Percentiles rank a stretch among this genome's conserved stretches.
These are phyloP conservation scores for Nerophis ophidion DNA, from an alignment of 2,113 vertebrate species.

Conservation along the genomic window DNA sequence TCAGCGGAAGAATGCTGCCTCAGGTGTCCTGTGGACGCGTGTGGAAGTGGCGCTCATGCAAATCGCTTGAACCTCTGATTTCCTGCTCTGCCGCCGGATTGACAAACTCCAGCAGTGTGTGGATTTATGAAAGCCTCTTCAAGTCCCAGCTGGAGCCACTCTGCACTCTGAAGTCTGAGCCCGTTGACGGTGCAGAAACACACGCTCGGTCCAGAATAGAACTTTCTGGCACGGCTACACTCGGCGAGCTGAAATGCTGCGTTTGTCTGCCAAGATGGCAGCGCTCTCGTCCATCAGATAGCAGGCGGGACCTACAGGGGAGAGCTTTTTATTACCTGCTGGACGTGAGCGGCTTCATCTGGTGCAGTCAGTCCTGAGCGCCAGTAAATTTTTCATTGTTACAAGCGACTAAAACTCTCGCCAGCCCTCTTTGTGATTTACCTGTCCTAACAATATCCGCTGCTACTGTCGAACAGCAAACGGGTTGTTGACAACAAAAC, in stretches of 20 bases:
- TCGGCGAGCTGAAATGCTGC: conserved; percentile 34
- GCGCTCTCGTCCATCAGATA: conserved; percentile 31
- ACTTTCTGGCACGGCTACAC: conserved; percentile 22
- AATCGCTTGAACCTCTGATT: conserved; percentile 11
- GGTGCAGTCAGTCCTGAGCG: not conserved
- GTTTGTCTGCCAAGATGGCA: conserved; percentile 48
- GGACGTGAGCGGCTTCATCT: conserved; percentile 17
- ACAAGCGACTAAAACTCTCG: conserved; percentile 3
- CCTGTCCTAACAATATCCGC: not conserved
- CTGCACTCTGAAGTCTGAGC: conserved; percentile 17
- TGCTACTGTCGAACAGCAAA: conserved; percentile 23
- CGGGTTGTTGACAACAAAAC: not conserved
- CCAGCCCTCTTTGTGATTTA: no score
- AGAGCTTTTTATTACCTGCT: conserved; percentile 8
- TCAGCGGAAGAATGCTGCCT: not conserved
- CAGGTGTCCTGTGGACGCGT: not conserved
- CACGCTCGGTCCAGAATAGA: conserved; percentile 31
- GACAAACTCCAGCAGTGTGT: conserved; percentile 10
- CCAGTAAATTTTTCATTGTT: not conserved
- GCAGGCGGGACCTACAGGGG: conserved; percentile 34
- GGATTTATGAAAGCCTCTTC: conserved; percentile 12
- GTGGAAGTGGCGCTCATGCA: conserved; percentile 1
- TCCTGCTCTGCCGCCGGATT: not conserved
- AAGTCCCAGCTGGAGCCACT: conserved; percentile 8
- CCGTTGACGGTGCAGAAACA: conserved; percentile 29